Percentiles rank a stretch among this genome's conserved stretches.
Conservation (phyloP, 2,113 vertebrate genomes). For the Notechis scutatus region DNA sequence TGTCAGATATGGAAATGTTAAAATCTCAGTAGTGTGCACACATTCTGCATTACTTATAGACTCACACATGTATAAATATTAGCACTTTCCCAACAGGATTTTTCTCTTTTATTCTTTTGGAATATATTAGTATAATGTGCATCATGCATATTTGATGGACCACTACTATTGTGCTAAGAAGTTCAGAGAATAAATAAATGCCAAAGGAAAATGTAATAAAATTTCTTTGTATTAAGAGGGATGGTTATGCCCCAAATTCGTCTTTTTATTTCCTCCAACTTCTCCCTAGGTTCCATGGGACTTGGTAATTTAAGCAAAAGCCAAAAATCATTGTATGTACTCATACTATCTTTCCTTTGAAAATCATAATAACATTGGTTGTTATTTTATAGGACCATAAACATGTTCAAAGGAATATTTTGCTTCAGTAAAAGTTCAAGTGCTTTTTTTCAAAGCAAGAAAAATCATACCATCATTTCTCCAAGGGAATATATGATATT, state of each 20-base stretch:
- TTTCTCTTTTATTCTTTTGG: conserved; percentile 27
- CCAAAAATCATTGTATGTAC: background rate
- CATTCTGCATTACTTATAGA: conserved; percentile 30
- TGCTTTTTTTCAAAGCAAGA: background rate
- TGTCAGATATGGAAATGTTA: conserved; percentile 58
- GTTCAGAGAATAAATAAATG: conserved; percentile 15
- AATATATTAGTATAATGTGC: conserved; percentile 20
- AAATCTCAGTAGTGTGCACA: conserved; percentile 46
- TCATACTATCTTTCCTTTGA: background rate
- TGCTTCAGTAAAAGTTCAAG: background rate
- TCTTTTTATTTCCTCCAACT: background rate
- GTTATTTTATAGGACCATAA: background rate
- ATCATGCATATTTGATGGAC: conserved; percentile 22
- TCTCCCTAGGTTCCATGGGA: background rate
- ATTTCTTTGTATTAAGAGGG: background rate
- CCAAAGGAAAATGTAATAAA: background rate
- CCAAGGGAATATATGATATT: background rate
- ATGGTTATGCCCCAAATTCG: background rate
- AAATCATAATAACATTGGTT: background rate
- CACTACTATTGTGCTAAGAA: conserved; percentile 6
- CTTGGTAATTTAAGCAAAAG: background rate
- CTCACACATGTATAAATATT: conserved; percentile 55
- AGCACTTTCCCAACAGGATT: conserved; percentile 24
- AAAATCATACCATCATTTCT: background rate
- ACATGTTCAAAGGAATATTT: background rate